phyloP scores from a whole-genome alignment of 2,888 invertebrate genomes.

The Suillia variegata region DNA sequence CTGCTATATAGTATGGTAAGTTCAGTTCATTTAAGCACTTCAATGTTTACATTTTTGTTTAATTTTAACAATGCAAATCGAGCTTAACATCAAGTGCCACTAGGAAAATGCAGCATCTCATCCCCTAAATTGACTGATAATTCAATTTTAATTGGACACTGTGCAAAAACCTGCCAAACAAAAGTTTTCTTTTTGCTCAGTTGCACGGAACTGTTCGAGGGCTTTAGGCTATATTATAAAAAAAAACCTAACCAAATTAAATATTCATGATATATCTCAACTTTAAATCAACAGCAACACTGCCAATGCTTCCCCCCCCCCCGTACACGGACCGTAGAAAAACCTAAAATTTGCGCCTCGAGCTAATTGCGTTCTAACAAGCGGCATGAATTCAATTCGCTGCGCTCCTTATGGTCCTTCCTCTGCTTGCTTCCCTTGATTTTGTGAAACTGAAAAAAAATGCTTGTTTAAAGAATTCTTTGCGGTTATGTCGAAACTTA shows the following conservation, averaged over 20 bases:
- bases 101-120: slow-evolving; percentile 5
- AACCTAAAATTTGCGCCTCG: slow-evolving; percentile 39
- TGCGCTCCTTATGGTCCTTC: slow-evolving; percentile 46
- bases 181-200: not conserved
- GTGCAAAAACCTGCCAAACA: slow-evolving; percentile 7
- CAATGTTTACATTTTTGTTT: too few relatives aligned
- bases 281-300: too few relatives aligned
- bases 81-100: slow-evolving; percentile 14
- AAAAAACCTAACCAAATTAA: slow-evolving; percentile 11
- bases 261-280: slow-evolving; percentile 13
- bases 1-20: too few relatives aligned
- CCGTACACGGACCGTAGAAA: not conserved
- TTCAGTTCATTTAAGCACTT: too few relatives aligned
- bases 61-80: too few relatives aligned
- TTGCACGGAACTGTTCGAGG: not conserved
- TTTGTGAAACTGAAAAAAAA: too few relatives aligned
- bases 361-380: slow-evolving; percentile 59
- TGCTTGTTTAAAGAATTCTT: too few relatives aligned
- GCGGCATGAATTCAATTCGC: slow-evolving; percentile 54
- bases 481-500: too few relatives aligned
- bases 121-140: slow-evolving; percentile 9
- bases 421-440: too few relatives aligned
- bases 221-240: not conserved
- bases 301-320: too few relatives aligned
- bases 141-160: slow-evolving; percentile 18